Percentiles rank a stretch among this genome's conserved stretches.
phyloP scores from a whole-genome alignment of 2,113 vertebrate species.

The Leucosticte australis region DNA sequence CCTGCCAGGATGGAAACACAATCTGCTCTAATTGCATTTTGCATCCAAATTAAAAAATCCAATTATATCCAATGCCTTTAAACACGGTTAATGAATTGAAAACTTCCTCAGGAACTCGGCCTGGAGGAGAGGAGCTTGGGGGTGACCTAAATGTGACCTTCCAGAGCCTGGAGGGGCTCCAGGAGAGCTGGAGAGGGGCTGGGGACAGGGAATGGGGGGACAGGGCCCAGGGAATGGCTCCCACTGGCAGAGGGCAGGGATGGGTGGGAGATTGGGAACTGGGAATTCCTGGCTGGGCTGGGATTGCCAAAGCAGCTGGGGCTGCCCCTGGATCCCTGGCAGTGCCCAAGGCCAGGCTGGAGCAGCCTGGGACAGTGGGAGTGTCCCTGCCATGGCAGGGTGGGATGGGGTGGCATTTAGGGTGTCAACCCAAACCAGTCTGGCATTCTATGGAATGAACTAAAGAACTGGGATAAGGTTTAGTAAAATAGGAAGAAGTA shows the following conservation, averaged over 20 bases:
- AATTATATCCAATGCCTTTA: neutral
- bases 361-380: accelerated
- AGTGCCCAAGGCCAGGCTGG: neutral
- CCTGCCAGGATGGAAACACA: neutral
- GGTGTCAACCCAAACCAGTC: neutral
- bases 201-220: neutral
- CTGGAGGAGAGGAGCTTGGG: neutral
- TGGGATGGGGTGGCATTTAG: neutral
- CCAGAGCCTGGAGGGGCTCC: neutral
- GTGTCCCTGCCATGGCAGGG: neutral
- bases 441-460: neutral
- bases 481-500: too few species aligned
- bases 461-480: neutral
- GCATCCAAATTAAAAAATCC: neutral
- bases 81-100: neutral
- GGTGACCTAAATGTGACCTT: neutral
- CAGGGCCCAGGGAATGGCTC: neutral
- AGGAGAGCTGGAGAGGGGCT: neutral
- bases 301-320: neutral
- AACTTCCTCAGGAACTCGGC: neutral
- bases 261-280: neutral
- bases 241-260: neutral
- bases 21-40: neutral
- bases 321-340: neutral
- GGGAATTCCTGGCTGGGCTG: neutral